Conservation (phyloP, 2,797 vertebrate species). For the Ctenopoma kingsleyae region DNA sequence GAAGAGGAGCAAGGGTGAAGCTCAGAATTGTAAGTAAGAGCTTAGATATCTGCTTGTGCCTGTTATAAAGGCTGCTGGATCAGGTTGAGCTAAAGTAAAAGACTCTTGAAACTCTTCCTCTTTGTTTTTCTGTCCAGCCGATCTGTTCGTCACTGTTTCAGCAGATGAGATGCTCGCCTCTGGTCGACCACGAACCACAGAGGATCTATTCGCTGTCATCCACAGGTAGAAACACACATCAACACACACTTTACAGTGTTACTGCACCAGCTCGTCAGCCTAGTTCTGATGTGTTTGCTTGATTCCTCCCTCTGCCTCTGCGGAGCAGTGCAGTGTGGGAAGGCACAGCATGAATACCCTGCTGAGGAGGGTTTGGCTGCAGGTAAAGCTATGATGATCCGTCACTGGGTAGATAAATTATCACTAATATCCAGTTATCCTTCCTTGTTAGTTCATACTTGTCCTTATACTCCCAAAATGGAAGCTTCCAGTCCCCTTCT, state of each 20-base stretch:
- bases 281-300: constrained; percentile 43
- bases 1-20: not conserved
- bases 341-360: constrained; percentile 82
- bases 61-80: no score
- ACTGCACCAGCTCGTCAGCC: rapidly evolving
- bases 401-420: constrained; percentile 25
- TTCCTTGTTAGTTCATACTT: not conserved
- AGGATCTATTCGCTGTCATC: constrained; percentile 95
- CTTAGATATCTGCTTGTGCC: no score
- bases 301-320: constrained; percentile 60
- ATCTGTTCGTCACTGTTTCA: constrained; percentile 79
- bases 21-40: not conserved
- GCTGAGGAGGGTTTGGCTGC: constrained; percentile 79
- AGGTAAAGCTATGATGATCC: constrained; percentile 77
- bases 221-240: constrained; percentile 88
- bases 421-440: not conserved
- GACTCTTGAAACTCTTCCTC: not conserved
- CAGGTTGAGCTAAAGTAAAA: no score
- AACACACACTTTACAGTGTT: constrained; percentile 59
- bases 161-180: constrained; percentile 85
- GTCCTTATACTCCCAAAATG: not conserved
- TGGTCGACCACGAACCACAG: constrained; percentile 88
- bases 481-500: not conserved
- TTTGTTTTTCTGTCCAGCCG: constrained; percentile 68
- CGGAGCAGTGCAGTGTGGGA: constrained; percentile 84